Evolutionary conservation across 2,113 vertebrate genomes (phyloP), one percentile per base, ranked within the genome.

Genomic region (Charina bottae): DNA sequence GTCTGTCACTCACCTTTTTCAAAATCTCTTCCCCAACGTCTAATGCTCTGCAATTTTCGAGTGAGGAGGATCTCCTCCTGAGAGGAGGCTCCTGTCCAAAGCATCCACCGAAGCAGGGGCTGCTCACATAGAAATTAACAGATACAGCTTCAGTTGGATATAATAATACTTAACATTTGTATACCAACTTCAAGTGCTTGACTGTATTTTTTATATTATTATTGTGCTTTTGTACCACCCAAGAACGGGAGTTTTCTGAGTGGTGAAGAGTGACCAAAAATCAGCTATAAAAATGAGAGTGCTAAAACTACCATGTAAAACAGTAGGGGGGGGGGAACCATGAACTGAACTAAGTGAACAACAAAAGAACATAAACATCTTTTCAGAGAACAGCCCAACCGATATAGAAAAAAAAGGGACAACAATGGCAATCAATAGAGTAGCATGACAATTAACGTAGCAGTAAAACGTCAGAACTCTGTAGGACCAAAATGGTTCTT

Each of bases 1-100:
- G 94, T 92, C 10, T 89, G 90, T 91, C 93, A 6, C 92, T 37
- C 87, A 85, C 91, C 88, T 92, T 93, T 58, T 23, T 24, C n/a
- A 42, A 2, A 53, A 92, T 91, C 83, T 83, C 37, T 46, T 64
- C 90, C 92, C 12, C 37, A 37, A 2, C 1, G 8, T 54, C 78
- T 64, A 33, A 62, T 62, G 5, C 10, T 83, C 37, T 21, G 24
- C 42, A 85, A 54, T 84, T 60, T 53, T 33, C 19, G 33, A 90
- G 13, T 7, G 24, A 24, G 8, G 0, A 13, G 64, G 13, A 2
- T 6, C 13, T 86, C 37, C 59, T 55, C 21, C 6, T 33, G 21
- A 2, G 11, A 55, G 42, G 4, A 24, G 17, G 26, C 53, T n/a
- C 4, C 87, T 23, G 37, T 2, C 2, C 7, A 49, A 58, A 23